Evolutionary conservation across 2,797 vertebrate genomes (phyloP).

Genomic region (Hippoglossus hippoglossus): DNA sequence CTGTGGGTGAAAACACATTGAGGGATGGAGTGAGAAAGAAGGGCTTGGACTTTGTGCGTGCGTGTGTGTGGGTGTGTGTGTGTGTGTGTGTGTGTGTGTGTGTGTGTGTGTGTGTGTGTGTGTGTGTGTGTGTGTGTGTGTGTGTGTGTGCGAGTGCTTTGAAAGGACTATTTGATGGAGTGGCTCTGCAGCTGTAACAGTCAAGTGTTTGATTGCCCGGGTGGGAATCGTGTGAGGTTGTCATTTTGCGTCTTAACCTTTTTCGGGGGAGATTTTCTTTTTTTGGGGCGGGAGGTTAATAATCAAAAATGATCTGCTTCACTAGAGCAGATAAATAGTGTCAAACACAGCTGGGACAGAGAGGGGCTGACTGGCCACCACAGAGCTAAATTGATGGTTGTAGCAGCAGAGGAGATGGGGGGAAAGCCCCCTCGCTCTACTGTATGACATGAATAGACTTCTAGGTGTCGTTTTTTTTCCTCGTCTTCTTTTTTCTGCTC

Average conservation of each 20-base stretch:
- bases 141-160: constrained; percentile 15
- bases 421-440: constrained; percentile 65
- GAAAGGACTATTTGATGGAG: constrained; percentile 62
- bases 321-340: constrained; percentile 82
- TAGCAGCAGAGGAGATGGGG: constrained; percentile 73
- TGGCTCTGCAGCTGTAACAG: constrained; percentile 74
- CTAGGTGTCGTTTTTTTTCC: constrained; percentile 65
- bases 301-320: constrained; percentile 85
- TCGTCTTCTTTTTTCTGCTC: constrained; percentile 49
- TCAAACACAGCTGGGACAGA: constrained; percentile 79
- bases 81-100: constrained; percentile 2
- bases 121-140: constrained; percentile 4
- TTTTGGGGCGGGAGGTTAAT: constrained; percentile 79
- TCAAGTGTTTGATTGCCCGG: constrained; percentile 76
- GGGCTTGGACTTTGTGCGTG: constrained; percentile 4
- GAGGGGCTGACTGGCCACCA: constrained; percentile 78
- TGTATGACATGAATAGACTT: constrained; percentile 86
- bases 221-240: constrained; percentile 71
- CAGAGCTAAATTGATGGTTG: constrained; percentile 81
- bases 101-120: constrained; percentile 8
- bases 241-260: constrained; percentile 85
- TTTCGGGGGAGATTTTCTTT: constrained; percentile 63
- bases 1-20: constrained; percentile 45
- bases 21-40: constrained; percentile 54
- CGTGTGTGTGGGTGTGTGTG: constrained; percentile 13